phyloP scores from a whole-genome alignment of 64 coral and sea anemone genomes.

The Orbicella faveolata region DNA sequence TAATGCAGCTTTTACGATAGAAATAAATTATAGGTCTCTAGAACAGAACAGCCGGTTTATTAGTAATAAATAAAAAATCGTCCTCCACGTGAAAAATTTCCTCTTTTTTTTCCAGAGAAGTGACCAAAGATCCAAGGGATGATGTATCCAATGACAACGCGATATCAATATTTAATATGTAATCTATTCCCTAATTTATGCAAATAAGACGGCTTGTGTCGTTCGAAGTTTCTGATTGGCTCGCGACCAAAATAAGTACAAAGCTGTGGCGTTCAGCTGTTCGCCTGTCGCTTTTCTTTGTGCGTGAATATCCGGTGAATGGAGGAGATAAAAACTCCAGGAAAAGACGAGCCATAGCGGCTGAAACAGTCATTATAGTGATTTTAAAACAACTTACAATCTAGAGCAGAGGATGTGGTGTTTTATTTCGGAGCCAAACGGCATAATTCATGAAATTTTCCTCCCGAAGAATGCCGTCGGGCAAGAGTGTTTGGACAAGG shows the following conservation, averaged over 20 bases:
- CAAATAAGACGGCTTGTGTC: background rate
- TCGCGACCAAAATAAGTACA: conserved; percentile 43
- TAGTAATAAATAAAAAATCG: background rate
- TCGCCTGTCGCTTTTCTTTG: conserved; percentile 24
- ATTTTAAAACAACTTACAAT: background rate
- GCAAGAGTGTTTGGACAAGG: conserved; percentile 99
- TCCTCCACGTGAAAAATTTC: background rate
- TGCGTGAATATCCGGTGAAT: conserved; percentile 48
- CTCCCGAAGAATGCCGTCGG: conserved; percentile 85
- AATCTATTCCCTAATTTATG: conserved; percentile 34
- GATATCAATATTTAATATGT: background rate
- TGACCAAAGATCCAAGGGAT: background rate
- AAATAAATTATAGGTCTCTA: too few species aligned
- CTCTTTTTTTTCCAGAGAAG: background rate
- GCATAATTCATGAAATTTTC: conserved; percentile 98
- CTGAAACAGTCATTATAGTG: conserved; percentile 15
- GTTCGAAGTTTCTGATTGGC: conserved; percentile 54
- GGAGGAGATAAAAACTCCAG: conserved; percentile 16
- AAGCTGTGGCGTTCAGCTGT: conserved; percentile 72
- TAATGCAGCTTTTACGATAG: too few species aligned
- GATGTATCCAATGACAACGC: conserved; percentile 34
- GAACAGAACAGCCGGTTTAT: too few species aligned
- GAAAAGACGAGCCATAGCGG: background rate
- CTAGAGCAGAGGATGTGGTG: conserved; percentile 81
- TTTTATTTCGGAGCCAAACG: conserved; percentile 93